Evolutionary conservation across 2,888 invertebrate species (phyloP), one percentile per base, ranked within the genome.

Genomic region (Carpatolechia fugitivella): DNA sequence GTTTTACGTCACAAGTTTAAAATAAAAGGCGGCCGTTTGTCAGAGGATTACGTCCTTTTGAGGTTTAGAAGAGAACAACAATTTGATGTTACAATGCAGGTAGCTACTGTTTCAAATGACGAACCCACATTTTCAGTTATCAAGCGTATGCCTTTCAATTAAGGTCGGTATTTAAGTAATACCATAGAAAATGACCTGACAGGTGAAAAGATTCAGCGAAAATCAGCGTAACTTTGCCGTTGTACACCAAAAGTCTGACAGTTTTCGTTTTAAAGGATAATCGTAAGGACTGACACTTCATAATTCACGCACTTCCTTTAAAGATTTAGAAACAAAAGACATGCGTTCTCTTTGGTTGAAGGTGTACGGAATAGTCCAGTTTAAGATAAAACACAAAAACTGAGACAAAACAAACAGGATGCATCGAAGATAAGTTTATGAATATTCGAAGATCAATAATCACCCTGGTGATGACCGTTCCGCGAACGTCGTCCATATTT

Each of bases 401-500:
- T 24, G 6, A 57, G 54, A 53, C 55, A 55, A 59, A 56, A 36
- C 54, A 55, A 81, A 82, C 80, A 83, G 80, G 80, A 82, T 73
- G 76, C 67, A 58, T 64, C 60, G 65, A 71, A 70, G 61, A 54
- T 53, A 57, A 61, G 24, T 64, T 71, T 65, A 74, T 67, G 70
- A 69, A 70, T 66, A 69, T 70, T 66, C 61, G 65, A 82, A 82
- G 80, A 86, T 75, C 82, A 85, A 87, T 85, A 87, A 70, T 69
- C 50, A 65, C 69, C 66, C 63, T 64, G 52, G 66, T 65, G 70
- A 74, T 71, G 72, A 74, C 75, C 70, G 80, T 89, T 89, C 88
- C 66, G 86, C 85, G 87, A 83, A 88, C 66, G 56, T 87, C 85
- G 85, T 82, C 86, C 66, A 56, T 87, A 75, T 88, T 88, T 86